Base-by-base conservation (phyloP, 2,797 vertebrate species). In the Microcaecilia unicolor region DNA sequence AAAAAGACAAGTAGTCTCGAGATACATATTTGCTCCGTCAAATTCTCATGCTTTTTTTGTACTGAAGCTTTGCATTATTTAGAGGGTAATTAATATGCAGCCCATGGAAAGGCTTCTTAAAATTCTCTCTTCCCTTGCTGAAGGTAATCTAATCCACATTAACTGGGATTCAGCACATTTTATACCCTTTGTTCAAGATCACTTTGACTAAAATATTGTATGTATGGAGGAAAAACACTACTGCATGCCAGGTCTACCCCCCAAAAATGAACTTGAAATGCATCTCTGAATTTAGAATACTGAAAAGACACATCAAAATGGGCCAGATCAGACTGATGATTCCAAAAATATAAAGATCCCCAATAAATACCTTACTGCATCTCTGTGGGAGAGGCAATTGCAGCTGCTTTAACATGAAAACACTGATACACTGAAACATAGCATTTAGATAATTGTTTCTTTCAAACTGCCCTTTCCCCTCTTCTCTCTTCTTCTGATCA, bases 1-100 rank as follows among this genome's bases (percentile, higher is more conserved):
- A 54, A 61, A 61, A 74, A 63, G 58, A 58, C 48, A 74, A 71
- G 49, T 48, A 28, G 31, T 72, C 63, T 71, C 45, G 54, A 61
- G 57, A 54, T 67, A 62, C 52, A 74, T 62, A 34, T 60, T 69
- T 66, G 55, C 41, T 51, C 13, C 32, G 64, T 55, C 46, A 61
- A 56, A 66, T 67, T 60, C 33, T 30, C 39, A 38, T 50, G 42
- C 29, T 37, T 39, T 50, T 37, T 39, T 50, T 57, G 7, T 37
- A 23, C 24, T 49, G 67, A 48, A 68, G 9, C 26, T 31, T 21
- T 52, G 41, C 18, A 50, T 67, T 72, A 60, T 68, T 71, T 58
- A 68, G 22, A 28, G 16, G 28, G 46, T 56, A 16, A 19, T 70
- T 78, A 66, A 25, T 31, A 68, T 55, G 47, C 53, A 56, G 16